A percentile compares a stretch with the other conserved stretches of the same genome.
phyloP scores from a whole-genome alignment of 2,888 invertebrate species.

The Disparrhopalites patrizii region DNA sequence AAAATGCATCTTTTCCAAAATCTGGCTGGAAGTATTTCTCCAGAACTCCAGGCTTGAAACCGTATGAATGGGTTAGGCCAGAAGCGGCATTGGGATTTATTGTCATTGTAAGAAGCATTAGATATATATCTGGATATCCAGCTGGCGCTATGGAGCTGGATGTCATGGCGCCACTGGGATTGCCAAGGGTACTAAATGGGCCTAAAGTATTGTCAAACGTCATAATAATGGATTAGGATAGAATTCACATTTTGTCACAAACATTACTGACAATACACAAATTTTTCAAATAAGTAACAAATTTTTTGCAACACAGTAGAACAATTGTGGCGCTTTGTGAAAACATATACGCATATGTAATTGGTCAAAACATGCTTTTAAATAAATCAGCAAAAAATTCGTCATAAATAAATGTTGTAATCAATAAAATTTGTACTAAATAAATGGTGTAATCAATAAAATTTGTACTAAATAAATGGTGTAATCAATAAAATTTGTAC shows the following conservation, averaged over 20 bases:
- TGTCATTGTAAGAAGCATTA: slow-evolving; percentile 7
- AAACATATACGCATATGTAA: not conserved
- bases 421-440: no score
- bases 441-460: no score
- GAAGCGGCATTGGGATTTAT: not conserved
- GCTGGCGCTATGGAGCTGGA: not conserved
- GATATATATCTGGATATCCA: slow-evolving; percentile 41
- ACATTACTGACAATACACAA: not conserved
- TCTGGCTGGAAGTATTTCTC: slow-evolving; percentile 36
- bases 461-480: no score
- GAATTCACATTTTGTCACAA: not conserved
- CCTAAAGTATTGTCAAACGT: no score
- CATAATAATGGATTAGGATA: no score
- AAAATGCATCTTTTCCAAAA: slow-evolving; percentile 38
- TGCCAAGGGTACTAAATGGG: not conserved
- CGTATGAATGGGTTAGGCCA: slow-evolving; percentile 11
- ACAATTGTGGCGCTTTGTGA: not conserved
- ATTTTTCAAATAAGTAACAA: not conserved
- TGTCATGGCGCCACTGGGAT: not conserved
- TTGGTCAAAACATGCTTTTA: no score
- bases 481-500: no score
- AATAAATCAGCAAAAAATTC: no score
- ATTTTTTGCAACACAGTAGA: no score
- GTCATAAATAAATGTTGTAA: no score
- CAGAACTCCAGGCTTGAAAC: slow-evolving; percentile 31